Percentiles rank a stretch among this genome's conserved stretches.
phyloP scores from a whole-genome alignment of 2,113 vertebrate species.

The Sterna hirundo region DNA sequence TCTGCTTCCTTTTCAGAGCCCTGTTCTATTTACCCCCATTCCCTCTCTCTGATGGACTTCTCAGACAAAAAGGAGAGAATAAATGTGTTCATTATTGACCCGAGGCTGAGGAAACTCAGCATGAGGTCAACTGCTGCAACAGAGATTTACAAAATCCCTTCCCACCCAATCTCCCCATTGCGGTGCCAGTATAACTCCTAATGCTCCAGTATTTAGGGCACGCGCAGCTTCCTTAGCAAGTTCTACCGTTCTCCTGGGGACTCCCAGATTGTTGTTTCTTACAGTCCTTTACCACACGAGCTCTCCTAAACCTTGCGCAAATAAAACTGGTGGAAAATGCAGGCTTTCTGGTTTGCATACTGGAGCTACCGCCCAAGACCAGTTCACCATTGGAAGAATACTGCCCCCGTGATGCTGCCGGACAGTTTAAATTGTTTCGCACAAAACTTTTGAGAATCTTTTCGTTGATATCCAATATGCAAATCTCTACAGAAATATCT shows the following conservation, averaged over 20 bases:
- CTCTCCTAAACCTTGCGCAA: background rate
- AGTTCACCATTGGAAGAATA: rapidly evolving
- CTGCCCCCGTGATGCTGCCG: rapidly evolving
- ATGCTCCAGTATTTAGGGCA: background rate
- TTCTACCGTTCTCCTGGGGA: rapidly evolving
- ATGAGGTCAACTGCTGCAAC: background rate
- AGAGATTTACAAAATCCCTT: background rate
- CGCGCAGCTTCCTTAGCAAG: rapidly evolving
- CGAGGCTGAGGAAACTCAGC: slow-evolving; percentile 3
- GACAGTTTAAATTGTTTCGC: background rate
- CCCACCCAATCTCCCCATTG: background rate
- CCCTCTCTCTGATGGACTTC: slow-evolving; percentile 25
- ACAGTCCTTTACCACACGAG: rapidly evolving
- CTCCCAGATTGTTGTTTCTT: rapidly evolving
- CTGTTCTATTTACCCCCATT: slow-evolving; percentile 30
- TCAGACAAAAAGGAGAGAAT: slow-evolving; percentile 9
- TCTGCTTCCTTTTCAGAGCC: slow-evolving; percentile 33
- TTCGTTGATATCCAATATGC: rapidly evolving
- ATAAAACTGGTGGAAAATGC: background rate
- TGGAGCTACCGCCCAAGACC: background rate
- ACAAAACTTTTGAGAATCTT: rapidly evolving
- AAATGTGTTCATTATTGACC: slow-evolving; percentile 31
- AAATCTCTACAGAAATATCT: background rate
- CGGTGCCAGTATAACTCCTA: rapidly evolving
- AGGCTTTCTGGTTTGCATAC: background rate